These are phyloP conservation scores for Pegoplata infirma DNA, from an alignment of 2,888 invertebrate genomes.

Conservation along the genomic window DNA sequence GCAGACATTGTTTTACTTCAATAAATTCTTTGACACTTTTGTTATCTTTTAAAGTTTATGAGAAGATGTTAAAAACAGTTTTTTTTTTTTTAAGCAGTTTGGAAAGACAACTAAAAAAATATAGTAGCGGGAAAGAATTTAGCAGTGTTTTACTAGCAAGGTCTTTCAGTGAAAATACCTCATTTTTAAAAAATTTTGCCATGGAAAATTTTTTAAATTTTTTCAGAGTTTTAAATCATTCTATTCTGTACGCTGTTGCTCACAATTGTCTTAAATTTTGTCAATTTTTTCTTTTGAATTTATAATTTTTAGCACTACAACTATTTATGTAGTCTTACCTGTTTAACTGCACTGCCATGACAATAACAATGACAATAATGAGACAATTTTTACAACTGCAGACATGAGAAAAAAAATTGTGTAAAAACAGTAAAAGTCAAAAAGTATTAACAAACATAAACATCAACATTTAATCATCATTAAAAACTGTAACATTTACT, in stretches of 20 bases:
- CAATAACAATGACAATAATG: conserved; percentile 9
- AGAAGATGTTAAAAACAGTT: neutral
- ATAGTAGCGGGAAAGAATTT: too few relatives aligned
- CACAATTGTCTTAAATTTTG: too few relatives aligned
- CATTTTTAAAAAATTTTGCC: too few relatives aligned
- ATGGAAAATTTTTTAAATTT: too few relatives aligned
- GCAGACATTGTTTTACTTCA: conserved; percentile 15
- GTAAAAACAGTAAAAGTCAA: too few relatives aligned
- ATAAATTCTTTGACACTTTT: conserved; percentile 10
- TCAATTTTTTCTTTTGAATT: too few relatives aligned
- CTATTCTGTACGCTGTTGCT: too few relatives aligned
- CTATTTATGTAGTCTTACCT: neutral
- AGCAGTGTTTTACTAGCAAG: too few relatives aligned
- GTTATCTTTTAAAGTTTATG: neutral
- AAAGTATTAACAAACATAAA: too few relatives aligned
- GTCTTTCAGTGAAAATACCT: too few relatives aligned
- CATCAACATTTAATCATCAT: conserved; percentile 18
- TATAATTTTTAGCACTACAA: neutral
- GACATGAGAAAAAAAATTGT: neutral
- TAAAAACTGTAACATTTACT: conserved; percentile 20
- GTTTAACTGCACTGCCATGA: neutral
- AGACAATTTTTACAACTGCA: neutral
- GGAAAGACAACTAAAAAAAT: too few relatives aligned
- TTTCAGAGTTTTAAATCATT: too few relatives aligned
- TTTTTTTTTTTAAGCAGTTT: neutral